Conservation (phyloP, 2,797 vertebrate genomes). For the Sphaeramia orbicularis region DNA sequence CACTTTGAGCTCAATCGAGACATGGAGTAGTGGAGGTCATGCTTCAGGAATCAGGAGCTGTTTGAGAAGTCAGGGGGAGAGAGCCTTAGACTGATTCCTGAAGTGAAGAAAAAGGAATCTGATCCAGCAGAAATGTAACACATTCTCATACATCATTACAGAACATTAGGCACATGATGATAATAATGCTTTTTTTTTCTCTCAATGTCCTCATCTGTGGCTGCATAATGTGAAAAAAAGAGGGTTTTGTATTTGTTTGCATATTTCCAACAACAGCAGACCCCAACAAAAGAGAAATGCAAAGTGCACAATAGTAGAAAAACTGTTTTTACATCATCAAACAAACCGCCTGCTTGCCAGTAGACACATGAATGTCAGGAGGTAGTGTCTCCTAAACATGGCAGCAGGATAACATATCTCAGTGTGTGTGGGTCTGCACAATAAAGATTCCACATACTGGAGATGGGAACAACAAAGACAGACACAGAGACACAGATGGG, state of each 20-base stretch:
- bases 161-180: neutral
- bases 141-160: constrained; percentile 34
- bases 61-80: constrained; percentile 56
- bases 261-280: constrained; percentile 18
- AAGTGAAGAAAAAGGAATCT: constrained; percentile 35
- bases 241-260: constrained; percentile 16
- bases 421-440: constrained; percentile 67
- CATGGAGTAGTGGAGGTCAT: constrained; percentile 48
- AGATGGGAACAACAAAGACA: constrained; percentile 58
- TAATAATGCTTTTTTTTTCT: constrained; percentile 1
- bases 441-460: constrained; percentile 48
- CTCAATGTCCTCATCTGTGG: constrained; percentile 12
- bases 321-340: constrained; percentile 54
- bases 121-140: constrained; percentile 40
- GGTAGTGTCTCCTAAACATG: constrained; percentile 57
- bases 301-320: constrained; percentile 20
- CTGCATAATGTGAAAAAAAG: constrained; percentile 14
- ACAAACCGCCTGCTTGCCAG: constrained; percentile 24
- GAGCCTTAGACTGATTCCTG: constrained; percentile 37
- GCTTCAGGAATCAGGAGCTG: constrained; percentile 52
- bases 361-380: constrained; percentile 51
- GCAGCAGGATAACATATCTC: constrained; percentile 55
- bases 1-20: constrained; percentile 68
- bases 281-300: constrained; percentile 22
- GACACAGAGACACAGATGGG: constrained; percentile 61